These are phyloP conservation scores for Actinostola sp. DNA, from an alignment of 92 coral and sea anemone genomes.

Conservation along the genomic window DNA sequence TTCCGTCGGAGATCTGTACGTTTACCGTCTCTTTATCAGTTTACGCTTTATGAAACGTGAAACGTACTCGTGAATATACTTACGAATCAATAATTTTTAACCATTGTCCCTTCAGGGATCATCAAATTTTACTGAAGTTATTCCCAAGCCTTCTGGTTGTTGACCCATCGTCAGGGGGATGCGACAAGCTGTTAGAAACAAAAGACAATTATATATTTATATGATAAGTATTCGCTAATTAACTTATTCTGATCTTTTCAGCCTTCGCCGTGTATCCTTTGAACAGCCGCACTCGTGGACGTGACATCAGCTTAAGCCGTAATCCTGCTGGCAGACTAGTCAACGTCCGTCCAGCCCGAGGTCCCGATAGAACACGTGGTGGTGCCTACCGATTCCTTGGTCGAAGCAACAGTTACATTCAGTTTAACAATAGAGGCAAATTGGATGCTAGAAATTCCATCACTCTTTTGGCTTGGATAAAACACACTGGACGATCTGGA, in stretches of 20 bases:
- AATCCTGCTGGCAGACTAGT: constrained; percentile 41
- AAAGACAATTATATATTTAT: too few relatives aligned
- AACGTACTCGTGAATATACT: too few relatives aligned
- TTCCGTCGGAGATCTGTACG: too few relatives aligned
- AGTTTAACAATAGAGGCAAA: constrained; percentile 63
- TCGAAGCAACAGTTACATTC: constrained; percentile 51
- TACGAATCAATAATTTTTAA: too few relatives aligned
- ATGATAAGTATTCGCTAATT: too few relatives aligned
- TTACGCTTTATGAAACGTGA: too few relatives aligned
- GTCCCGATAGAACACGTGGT: constrained; percentile 65
- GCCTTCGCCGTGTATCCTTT: constrained; percentile 71
- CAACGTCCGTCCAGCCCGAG: constrained; percentile 51
- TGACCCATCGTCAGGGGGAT: too few relatives aligned
- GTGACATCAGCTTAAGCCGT: constrained; percentile 28
- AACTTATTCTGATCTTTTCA: constrained; percentile 1
- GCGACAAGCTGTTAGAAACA: too few relatives aligned
- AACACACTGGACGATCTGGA: constrained; percentile 47
- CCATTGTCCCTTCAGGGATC: too few relatives aligned
- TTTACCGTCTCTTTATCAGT: too few relatives aligned
- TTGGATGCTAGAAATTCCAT: constrained; percentile 64
- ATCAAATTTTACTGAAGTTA: too few relatives aligned
- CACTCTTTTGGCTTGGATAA: constrained; percentile 71
- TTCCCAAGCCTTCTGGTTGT: too few relatives aligned
- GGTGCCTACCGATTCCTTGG: constrained; percentile 65
- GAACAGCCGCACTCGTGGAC: constrained; percentile 47